Base-by-base conservation (phyloP, 2,797 vertebrate species). In the Bucorvus abyssinicus region DNA sequence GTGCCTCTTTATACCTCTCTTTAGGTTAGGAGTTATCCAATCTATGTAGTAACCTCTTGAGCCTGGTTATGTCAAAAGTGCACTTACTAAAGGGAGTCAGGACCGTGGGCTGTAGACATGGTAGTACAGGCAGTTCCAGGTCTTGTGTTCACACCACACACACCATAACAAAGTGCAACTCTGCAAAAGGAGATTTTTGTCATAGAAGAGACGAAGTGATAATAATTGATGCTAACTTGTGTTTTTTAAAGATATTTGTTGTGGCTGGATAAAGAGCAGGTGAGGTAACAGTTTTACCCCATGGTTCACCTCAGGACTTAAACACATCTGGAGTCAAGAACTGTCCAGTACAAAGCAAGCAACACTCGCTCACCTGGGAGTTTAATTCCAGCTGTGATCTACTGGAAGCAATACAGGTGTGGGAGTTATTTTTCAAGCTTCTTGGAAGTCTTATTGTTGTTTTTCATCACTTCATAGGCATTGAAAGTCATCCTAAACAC, bases 1-100 rank as follows among this genome's bases (percentile, higher is more conserved):
- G 52, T 84, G 32, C 68, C 47, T 79, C 24, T 95, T 57, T 55
- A 15, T 75, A 56, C 61, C 36, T 89, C 55, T 77, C 3, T 80
- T 69, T 71, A 49, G 32, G 29, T 73, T 84, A 87, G 75, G 26
- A 73, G 44, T 86, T 82, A 67, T 6, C 73, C 93, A 73, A 75
- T 24, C 18, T 84, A 0, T 57, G 36, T 30, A 47, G 40, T 29
- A 90, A 60, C 32, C 60, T 78, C 69, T 76, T 53, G 50, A 67
- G 7, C 38, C 18, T 87, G 26, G 32, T 32, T 86, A 5, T 32
- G 42, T 63, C 64, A 45, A 16, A 96, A 90, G 40, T 87, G 67
- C 76, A 45, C 63, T 86, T 86, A 57, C 3, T 45, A 27, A 65
- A 40, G 68, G 29, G 3, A 4, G 1, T n/a, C 40, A 49, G 61